Conservation (phyloP, 1,140 invertebrate genomes). For the Dendrolimus punctatus region DNA sequence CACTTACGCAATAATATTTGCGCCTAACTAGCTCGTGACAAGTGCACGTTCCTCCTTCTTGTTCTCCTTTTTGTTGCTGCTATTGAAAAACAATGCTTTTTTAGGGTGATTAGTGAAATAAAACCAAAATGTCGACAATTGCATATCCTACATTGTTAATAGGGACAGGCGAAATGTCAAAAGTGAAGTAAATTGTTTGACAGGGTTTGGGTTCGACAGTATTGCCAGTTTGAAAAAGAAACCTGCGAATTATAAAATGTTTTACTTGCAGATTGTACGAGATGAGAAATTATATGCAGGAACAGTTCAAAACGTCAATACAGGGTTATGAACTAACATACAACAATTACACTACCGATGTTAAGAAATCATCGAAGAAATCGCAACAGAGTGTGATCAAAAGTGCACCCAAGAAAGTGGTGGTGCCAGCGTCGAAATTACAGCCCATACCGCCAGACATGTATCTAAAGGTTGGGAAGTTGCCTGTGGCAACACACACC, state of each 20-base stretch:
- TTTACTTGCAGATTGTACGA: conserved; percentile 32
- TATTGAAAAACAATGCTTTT: too few species aligned
- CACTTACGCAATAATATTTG: too few species aligned
- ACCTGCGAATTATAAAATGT: neutral
- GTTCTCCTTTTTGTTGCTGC: too few species aligned
- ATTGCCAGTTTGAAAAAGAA: too few species aligned
- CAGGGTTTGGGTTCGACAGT: too few species aligned
- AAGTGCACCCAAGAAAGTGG: conserved; percentile 20
- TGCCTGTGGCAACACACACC: neutral
- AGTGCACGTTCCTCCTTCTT: too few species aligned
- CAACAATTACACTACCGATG: conserved; percentile 21
- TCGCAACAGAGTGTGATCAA: conserved; percentile 5
- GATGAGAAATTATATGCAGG: conserved; percentile 28
- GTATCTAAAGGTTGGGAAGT: conserved; percentile 21
- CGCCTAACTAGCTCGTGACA: too few species aligned
- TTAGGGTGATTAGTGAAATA: too few species aligned
- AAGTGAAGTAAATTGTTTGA: too few species aligned
- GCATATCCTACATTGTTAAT: too few species aligned
- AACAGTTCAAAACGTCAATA: conserved; percentile 28
- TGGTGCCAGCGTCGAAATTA: conserved; percentile 48
- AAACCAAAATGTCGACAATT: too few species aligned
- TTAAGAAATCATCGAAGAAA: conserved; percentile 2
- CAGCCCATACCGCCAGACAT: conserved; percentile 43
- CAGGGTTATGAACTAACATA: conserved; percentile 21
- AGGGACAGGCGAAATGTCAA: too few species aligned